Base-by-base conservation (phyloP, 2,113 vertebrate genomes). In the Vulpes vulpes region DNA sequence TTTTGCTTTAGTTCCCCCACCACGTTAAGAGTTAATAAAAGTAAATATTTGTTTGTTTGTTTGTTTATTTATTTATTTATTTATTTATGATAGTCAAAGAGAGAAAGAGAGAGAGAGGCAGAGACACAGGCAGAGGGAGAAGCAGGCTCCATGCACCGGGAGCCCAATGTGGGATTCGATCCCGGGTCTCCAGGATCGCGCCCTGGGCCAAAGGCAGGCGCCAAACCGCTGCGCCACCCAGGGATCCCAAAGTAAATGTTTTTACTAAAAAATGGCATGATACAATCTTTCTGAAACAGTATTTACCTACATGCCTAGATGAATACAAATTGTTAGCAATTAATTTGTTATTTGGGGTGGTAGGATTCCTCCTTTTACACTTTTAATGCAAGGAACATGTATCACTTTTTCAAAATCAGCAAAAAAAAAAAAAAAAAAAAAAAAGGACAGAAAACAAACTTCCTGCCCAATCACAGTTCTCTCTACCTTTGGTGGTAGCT, bases 221-320 rank as follows among this genome's bases (percentile, higher is more conserved):
- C 35, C 35, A 35, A 35, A 35, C 35, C 35, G 2, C 35, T 35
- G 35, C 2, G 35, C 35, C 35, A 35, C 35, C 35, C 35, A 35
- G 35, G 35, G 35, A 35, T 35, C 35, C 35, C 35, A 91, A 80
- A 65, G n/a, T 60, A 79, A 55, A 57, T 25, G 55, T 73, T 90
- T 95, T 64, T 38, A 74, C 64, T 74, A 81, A 90, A 87, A 91
- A 74, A 78, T 53, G 60, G 80, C 57, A 80, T 71, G 60, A 71
- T 74, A 8, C 32, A 89, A 74, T 65, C 90, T 73, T 89, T 95
- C 67, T 90, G 57, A 79, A 71, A 79, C 79, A 94, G 84, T 62
- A 55, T 80, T 22, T 38, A 71, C 11, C 8, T 65, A 73, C 35
- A 89, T 57, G n/a, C 43, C 49, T 65, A 90, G 43, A 35, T 10